phyloP scores from a whole-genome alignment of 2,113 vertebrate genomes.

The Uropsilus gracilis region DNA sequence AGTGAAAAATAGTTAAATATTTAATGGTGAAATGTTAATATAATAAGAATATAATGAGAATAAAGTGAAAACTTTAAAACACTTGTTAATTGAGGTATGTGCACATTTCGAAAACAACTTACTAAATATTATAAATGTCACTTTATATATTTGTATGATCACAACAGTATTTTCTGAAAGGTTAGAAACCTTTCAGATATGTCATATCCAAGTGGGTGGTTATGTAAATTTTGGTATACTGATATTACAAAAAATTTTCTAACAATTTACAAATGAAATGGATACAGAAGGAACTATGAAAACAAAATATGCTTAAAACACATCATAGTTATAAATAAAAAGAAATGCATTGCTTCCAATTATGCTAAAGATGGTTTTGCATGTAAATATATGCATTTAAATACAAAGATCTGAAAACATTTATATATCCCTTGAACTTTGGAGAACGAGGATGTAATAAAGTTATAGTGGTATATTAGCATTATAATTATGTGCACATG shows the following conservation, averaged over 20 bases:
- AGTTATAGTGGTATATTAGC: not conserved
- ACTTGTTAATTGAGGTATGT: not conserved
- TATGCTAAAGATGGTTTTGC: not conserved
- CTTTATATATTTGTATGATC: not conserved
- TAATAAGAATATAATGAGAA: not conserved
- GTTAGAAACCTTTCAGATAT: not conserved
- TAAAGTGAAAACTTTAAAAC: not conserved
- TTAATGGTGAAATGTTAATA: not conserved
- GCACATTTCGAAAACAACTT: not conserved
- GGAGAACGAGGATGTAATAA: not conserved
- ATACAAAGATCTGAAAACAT: not conserved
- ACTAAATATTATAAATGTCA: not conserved
- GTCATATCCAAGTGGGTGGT: not conserved
- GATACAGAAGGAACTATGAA: not conserved
- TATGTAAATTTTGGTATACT: not conserved
- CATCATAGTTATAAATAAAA: not conserved
- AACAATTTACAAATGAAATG: not conserved
- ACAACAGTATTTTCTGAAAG: not conserved
- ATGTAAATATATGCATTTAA: not conserved
- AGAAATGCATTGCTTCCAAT: not conserved
- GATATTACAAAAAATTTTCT: not conserved
- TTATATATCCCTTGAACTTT: not conserved
- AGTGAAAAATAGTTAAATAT: not conserved
- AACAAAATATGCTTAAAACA: not conserved
- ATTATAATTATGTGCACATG: not conserved